Percentiles rank a stretch among this genome's conserved stretches.
Evolutionary conservation across 2,113 vertebrate genomes (phyloP).

Genomic region (Eurypyga helias): DNA sequence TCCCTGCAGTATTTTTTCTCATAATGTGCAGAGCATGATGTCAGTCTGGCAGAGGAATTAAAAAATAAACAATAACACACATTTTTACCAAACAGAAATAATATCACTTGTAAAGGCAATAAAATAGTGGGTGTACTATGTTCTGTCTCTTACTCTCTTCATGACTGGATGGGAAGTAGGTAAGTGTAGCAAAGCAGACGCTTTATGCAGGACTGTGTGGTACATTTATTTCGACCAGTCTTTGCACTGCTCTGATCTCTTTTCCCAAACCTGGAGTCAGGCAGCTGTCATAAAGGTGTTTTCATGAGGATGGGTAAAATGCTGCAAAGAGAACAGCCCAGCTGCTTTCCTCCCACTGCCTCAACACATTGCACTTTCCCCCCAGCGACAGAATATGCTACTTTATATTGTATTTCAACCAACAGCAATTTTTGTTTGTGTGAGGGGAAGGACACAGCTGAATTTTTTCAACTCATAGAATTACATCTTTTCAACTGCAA

Average conservation of each 20-base stretch:
- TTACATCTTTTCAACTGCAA: neutral
- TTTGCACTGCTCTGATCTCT: neutral
- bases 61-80: conserved; percentile 51
- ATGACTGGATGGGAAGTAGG: neutral
- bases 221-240: neutral
- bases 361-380: neutral
- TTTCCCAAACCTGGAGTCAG: neutral
- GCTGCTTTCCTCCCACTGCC: neutral
- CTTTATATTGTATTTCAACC: neutral
- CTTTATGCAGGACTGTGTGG: neutral
- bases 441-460: neutral
- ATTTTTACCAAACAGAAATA: conserved; percentile 36
- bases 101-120: neutral
- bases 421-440: neutral
- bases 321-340: neutral
- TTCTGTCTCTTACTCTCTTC: neutral
- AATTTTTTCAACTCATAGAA: neutral
- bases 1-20: conserved; percentile 30
- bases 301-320: neutral
- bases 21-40: conserved; percentile 29
- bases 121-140: neutral
- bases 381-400: neutral
- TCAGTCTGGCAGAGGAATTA: conserved; percentile 40
- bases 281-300: neutral
- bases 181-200: neutral